Percentiles rank a stretch among this genome's conserved stretches.
Conservation (phyloP, 2,113 vertebrate genomes). For the Sinocyclocheilus grahami region DNA sequence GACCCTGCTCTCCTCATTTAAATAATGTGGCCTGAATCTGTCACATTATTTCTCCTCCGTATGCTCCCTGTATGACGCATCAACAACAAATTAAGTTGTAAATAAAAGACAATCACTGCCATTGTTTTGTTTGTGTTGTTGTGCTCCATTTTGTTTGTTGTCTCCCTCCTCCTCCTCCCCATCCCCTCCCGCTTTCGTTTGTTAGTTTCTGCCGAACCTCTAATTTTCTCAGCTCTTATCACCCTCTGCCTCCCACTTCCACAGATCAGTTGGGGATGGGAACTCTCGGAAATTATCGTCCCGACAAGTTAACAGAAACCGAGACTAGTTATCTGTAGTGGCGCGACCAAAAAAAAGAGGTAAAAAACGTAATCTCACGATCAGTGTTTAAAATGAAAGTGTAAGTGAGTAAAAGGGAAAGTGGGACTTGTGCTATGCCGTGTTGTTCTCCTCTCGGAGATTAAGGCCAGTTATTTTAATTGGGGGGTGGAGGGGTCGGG, state of each 20-base stretch:
- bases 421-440: conserved; percentile 55
- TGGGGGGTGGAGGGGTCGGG: conserved; percentile 68
- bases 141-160: conserved; percentile 73
- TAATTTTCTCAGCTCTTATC: conserved; percentile 35
- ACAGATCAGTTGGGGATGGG: conserved; percentile 8
- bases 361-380: not conserved
- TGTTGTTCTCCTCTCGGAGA: conserved; percentile 56
- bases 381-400: conserved; percentile 55
- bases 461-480: conserved; percentile 77
- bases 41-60: conserved; percentile 90
- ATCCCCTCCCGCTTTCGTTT: conserved; percentile 50
- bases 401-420: conserved; percentile 63
- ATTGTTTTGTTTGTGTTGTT: conserved; percentile 89
- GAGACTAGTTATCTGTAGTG: conserved; percentile 2
- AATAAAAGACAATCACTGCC: conserved; percentile 94
- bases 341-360: not conserved
- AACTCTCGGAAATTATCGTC: conserved; percentile 27
- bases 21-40: conserved; percentile 99
- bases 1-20: conserved; percentile 93
- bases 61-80: conserved; percentile 92
- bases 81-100: conserved; percentile 95
- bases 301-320: conserved; percentile 34
- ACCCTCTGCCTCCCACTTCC: conserved; percentile 11
- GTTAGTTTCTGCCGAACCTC: conserved; percentile 38
- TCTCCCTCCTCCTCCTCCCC: conserved; percentile 25